These are phyloP conservation scores for Horisme vitalbata DNA, from an alignment of 2,888 invertebrate species.

Conservation along the genomic window DNA sequence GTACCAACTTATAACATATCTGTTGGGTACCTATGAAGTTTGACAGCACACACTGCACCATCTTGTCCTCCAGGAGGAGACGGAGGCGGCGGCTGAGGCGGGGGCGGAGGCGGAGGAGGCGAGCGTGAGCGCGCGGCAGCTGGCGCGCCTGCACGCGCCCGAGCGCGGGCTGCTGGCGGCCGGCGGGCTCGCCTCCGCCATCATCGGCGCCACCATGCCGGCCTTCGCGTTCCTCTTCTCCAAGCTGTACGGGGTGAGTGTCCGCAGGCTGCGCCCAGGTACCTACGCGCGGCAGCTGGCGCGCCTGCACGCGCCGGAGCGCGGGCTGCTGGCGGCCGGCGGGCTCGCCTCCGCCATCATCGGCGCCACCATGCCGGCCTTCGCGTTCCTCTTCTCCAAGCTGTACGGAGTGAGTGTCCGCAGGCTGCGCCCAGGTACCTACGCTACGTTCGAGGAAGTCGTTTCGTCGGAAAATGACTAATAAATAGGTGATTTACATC, in stretches of 20 bases:
- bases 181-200: slow-evolving; percentile 82
- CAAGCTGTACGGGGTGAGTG: slow-evolving; percentile 84
- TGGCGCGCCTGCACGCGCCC: slow-evolving; percentile 82
- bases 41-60: too few species aligned
- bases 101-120: slow-evolving; percentile 30
- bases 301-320: slow-evolving; percentile 84
- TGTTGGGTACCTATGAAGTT: too few species aligned
- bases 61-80: slow-evolving; percentile 17
- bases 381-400: slow-evolving; percentile 86
- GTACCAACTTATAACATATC: too few species aligned
- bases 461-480: too few species aligned
- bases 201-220: slow-evolving; percentile 86
- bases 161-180: slow-evolving; percentile 85
- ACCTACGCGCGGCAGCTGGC: slow-evolving; percentile 75
- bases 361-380: slow-evolving; percentile 86
- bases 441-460: too few species aligned
- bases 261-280: too few species aligned
- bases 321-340: slow-evolving; percentile 81
- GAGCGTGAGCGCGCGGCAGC: slow-evolving; percentile 54
- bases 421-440: too few species aligned
- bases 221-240: slow-evolving; percentile 86
- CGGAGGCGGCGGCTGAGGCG: slow-evolving; percentile 27
- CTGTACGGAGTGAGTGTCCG: slow-evolving; percentile 80
- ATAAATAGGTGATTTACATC: too few species aligned
- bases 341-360: slow-evolving; percentile 77